Percentiles rank a stretch among this genome's conserved stretches.
These are phyloP conservation scores for Pocillopora meandrina DNA, from an alignment of 92 coral and sea anemone species.

Conservation along the genomic window DNA sequence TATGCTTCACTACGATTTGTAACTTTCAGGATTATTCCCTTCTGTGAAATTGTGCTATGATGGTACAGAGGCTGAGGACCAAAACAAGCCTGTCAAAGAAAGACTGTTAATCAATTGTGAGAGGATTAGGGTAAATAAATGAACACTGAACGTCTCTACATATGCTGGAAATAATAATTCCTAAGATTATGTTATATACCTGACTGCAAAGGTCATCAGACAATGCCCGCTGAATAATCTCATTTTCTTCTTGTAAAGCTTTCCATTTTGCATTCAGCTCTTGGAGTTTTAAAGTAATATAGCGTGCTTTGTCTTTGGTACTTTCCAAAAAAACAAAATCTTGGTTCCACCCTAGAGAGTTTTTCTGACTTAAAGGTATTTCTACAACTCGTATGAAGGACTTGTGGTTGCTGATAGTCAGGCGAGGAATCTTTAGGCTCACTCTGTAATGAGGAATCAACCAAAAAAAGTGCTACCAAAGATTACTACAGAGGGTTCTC, in stretches of 20 bases:
- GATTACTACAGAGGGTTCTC: not conserved
- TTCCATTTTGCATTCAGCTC: constrained; percentile 79
- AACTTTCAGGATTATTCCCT: too few species aligned
- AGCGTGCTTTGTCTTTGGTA: constrained; percentile 63
- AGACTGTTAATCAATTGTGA: too few species aligned
- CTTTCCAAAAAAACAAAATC: constrained; percentile 78
- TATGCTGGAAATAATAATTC: not conserved
- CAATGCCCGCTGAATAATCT: constrained; percentile 70
- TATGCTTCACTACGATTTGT: too few species aligned
- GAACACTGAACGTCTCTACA: not conserved
- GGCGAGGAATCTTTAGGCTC: constrained; percentile 63
- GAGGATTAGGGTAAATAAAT: too few species aligned
- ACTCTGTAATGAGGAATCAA: constrained; percentile 27
- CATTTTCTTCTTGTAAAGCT: constrained; percentile 75
- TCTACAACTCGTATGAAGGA: constrained; percentile 85
- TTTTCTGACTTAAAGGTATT: constrained; percentile 53
- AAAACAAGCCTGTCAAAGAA: not conserved
- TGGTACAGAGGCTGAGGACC: too few species aligned
- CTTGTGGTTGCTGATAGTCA: constrained; percentile 66
- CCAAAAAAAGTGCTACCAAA: not conserved
- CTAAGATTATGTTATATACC: constrained; percentile 32
- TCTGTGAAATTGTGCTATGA: too few species aligned
- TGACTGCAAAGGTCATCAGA: constrained; percentile 79
- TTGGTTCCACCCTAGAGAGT: constrained; percentile 47
- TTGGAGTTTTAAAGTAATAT: constrained; percentile 82